These are phyloP conservation scores for Aphidius ervi DNA, from an alignment of 1,140 invertebrate species.

Conservation along the genomic window DNA sequence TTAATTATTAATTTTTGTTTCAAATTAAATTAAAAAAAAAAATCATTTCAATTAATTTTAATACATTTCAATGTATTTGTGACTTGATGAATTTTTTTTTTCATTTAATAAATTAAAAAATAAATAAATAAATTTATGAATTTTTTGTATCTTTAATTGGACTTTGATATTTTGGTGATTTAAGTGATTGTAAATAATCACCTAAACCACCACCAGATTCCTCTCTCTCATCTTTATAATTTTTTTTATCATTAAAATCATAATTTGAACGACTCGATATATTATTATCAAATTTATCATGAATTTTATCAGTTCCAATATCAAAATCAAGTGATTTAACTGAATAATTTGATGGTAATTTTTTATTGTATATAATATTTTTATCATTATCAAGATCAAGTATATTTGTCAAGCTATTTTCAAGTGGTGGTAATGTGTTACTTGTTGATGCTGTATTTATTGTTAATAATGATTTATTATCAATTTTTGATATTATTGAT, in stretches of 20 bases:
- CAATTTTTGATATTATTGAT: conserved; percentile 20
- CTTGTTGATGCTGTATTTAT: conserved; percentile 15
- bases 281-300: neutral
- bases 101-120: neutral
- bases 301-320: neutral
- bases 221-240: conserved; percentile 12
- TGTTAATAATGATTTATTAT: neutral
- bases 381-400: conserved; percentile 25
- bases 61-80: no score
- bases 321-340: conserved; percentile 15
- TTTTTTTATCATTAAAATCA: conserved; percentile 15
- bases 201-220: conserved; percentile 31
- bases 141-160: conserved; percentile 20
- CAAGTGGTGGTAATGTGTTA: conserved; percentile 23
- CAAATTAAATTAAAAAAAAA: no score
- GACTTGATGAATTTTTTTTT: neutral
- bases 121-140: neutral
- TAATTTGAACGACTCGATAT: conserved; percentile 16
- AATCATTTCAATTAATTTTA: no score
- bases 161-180: conserved; percentile 26
- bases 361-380: neutral
- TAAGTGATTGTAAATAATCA: conserved; percentile 41
- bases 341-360: conserved; percentile 2
- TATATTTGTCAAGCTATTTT: conserved; percentile 36
- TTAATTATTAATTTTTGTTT: no score